Evolutionary conservation across 1,140 invertebrate species (phyloP).

Genomic region (Zaprionus camerounensis): DNA sequence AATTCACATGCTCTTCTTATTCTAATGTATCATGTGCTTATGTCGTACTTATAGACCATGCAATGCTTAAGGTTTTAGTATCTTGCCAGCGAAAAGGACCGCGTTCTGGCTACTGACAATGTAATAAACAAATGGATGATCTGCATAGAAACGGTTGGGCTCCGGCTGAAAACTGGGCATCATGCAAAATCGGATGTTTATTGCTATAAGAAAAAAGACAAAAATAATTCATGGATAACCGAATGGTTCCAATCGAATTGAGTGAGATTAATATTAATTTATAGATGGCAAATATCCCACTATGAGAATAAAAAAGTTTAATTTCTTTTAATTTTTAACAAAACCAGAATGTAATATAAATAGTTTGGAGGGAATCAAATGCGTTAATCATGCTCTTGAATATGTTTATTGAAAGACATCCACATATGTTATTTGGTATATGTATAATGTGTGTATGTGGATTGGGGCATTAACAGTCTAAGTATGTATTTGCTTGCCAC

Average conservation of each 20-base stretch:
- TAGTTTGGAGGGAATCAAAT: too few relatives aligned
- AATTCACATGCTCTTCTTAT: conserved; percentile 43
- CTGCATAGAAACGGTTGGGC: conserved; percentile 41
- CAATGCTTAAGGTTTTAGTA: conserved; percentile 18
- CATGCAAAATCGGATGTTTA: conserved; percentile 23
- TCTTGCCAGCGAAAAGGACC: conserved; percentile 49
- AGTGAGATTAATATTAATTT: too few relatives aligned
- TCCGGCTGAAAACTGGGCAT: conserved; percentile 51
- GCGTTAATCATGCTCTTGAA: too few relatives aligned
- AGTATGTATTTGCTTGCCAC: conserved; percentile 7
- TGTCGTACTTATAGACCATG: conserved; percentile 10
- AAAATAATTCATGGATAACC: not conserved
- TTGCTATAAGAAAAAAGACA: conserved; percentile 24
- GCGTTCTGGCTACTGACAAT: conserved; percentile 27
- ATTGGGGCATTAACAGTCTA: not conserved
- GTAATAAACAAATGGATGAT: conserved; percentile 59
- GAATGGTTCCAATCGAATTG: not conserved
- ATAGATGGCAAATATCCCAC: too few relatives aligned
- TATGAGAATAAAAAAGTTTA: too few relatives aligned
- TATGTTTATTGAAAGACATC: not conserved
- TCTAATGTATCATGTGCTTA: conserved; percentile 6
- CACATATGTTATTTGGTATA: not conserved
- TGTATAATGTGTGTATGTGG: not conserved
- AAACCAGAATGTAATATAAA: too few relatives aligned
- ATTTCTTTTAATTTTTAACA: too few relatives aligned